These are phyloP conservation scores for Epinephelus malabaricus DNA, from an alignment of 2,797 vertebrate genomes.

Conservation along the genomic window DNA sequence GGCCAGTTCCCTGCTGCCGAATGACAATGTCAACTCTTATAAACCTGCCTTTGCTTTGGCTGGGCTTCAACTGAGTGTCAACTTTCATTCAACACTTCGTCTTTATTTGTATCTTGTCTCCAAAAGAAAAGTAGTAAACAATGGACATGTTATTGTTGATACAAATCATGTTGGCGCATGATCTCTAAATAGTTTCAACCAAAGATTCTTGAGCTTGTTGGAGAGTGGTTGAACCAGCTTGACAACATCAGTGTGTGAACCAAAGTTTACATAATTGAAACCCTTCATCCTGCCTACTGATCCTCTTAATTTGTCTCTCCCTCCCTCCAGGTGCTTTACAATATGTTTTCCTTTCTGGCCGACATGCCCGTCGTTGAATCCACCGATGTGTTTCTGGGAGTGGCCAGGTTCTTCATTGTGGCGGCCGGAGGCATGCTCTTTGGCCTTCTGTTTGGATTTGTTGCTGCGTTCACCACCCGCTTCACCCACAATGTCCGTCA, in stretches of 20 bases:
- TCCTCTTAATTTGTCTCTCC: background rate
- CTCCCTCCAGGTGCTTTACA: constrained; percentile 89
- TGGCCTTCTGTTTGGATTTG: constrained; percentile 92
- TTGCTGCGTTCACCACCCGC: constrained; percentile 94
- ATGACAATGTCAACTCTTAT: background rate
- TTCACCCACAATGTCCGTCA: constrained; percentile 93
- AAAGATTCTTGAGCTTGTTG: background rate
- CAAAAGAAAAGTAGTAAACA: background rate
- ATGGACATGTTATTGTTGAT: no score
- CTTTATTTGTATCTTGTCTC: background rate
- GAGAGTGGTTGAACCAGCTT: constrained; percentile 24
- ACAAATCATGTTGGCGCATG: background rate
- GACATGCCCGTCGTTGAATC: constrained; percentile 89
- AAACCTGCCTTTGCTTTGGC: background rate
- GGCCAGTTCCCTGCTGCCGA: constrained; percentile 25
- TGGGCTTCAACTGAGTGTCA: background rate
- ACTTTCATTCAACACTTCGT: constrained; percentile 19
- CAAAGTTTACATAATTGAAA: background rate
- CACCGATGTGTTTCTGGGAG: constrained; percentile 89
- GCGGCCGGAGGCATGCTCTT: constrained; percentile 92
- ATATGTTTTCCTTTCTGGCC: constrained; percentile 91
- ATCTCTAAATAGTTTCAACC: background rate
- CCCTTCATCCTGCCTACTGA: background rate
- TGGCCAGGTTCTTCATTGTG: constrained; percentile 92
- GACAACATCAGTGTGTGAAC: background rate